These are phyloP conservation scores for Ceyx melanurus DNA, from an alignment of 2,113 vertebrate genomes.

Conservation along the genomic window DNA sequence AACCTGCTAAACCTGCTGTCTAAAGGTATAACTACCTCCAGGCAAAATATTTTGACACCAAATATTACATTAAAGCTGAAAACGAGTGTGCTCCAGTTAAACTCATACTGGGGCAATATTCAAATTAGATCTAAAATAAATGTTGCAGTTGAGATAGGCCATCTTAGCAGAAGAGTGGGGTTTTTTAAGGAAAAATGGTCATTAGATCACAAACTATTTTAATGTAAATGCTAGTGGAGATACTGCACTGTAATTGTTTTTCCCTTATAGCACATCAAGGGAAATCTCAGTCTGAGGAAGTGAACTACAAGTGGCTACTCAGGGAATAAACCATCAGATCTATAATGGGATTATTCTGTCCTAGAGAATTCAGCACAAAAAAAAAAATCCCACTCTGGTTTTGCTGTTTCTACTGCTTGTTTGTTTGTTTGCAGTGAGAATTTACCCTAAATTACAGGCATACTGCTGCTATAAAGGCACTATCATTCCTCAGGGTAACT, in stretches of 20 bases:
- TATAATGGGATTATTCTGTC: background rate
- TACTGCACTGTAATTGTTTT: background rate
- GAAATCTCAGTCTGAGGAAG: background rate
- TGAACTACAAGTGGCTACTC: background rate
- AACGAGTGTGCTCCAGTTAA: background rate
- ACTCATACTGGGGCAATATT: background rate
- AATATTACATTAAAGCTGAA: background rate
- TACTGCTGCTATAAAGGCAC: background rate
- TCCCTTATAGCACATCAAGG: background rate
- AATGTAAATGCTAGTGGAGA: background rate
- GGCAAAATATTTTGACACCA: background rate
- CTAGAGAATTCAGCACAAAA: background rate
- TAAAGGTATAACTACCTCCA: background rate
- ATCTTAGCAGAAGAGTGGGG: background rate
- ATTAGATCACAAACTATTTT: background rate
- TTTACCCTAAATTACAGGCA: background rate
- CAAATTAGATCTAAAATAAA: background rate
- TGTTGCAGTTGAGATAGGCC: background rate
- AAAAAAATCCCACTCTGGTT: background rate
- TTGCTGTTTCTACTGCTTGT: background rate
- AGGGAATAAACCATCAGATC: background rate
- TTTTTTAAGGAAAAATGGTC: background rate
- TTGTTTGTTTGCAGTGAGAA: background rate
- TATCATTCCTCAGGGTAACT: background rate
- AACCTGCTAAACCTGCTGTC: background rate